These are phyloP conservation scores for Umimayanthus chanpuru DNA, from an alignment of 92 coral and sea anemone genomes.

Conservation along the genomic window DNA sequence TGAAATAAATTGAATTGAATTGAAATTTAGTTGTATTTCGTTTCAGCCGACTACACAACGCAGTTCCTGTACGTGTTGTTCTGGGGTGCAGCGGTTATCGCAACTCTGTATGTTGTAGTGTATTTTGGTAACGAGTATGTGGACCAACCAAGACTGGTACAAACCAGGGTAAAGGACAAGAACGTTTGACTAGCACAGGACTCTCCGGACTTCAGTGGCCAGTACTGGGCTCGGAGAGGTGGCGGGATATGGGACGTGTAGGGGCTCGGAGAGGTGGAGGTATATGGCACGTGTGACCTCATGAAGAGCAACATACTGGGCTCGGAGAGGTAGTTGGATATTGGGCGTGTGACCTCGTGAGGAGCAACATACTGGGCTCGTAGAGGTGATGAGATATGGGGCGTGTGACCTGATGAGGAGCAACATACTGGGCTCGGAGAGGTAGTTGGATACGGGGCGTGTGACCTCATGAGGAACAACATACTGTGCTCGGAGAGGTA, in stretches of 20 bases:
- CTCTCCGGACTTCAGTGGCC: constrained; percentile 32
- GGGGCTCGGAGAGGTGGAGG: constrained; percentile 24
- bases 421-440: background rate
- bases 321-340: background rate
- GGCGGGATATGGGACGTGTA: constrained; percentile 12
- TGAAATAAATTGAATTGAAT: too few relatives aligned
- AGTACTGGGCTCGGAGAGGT: constrained; percentile 32
- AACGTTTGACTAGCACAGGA: constrained; percentile 91
- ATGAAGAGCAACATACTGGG: background rate
- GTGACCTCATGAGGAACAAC: background rate
- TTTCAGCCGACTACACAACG: constrained; percentile 90
- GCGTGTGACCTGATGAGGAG: background rate
- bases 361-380: background rate
- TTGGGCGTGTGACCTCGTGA: background rate
- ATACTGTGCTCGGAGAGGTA: background rate
- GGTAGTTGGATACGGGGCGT: constrained; percentile 17
- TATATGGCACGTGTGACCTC: background rate
- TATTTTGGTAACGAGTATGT: constrained; percentile 95
- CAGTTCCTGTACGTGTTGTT: constrained; percentile 93
- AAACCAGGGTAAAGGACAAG: constrained; percentile 82
- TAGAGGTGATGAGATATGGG: constrained; percentile 5
- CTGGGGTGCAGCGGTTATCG: constrained; percentile 96
- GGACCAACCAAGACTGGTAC: constrained; percentile 91
- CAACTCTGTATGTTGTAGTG: constrained; percentile 85
- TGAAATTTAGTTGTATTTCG: too few relatives aligned